These are phyloP conservation scores for Drosophila peninsularis DNA, from an alignment of 2,888 invertebrate genomes.

Conservation along the genomic window DNA sequence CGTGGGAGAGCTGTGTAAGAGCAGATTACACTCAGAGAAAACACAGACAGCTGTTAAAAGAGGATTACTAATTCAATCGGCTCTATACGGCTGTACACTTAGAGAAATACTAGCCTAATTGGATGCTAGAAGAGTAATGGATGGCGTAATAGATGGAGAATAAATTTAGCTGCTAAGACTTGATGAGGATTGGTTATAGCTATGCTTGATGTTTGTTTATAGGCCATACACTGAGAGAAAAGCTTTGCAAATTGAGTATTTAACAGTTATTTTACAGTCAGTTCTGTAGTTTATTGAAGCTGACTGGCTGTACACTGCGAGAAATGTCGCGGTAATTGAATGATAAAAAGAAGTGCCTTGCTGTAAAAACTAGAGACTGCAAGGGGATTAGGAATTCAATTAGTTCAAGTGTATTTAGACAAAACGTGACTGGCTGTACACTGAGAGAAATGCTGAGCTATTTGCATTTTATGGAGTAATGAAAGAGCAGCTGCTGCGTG, in stretches of 20 bases:
- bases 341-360: background rate
- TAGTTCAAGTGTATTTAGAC: background rate
- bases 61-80: background rate
- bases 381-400: background rate
- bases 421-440: conserved; percentile 1
- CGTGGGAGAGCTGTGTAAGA: background rate
- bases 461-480: background rate
- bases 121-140: too few relatives aligned
- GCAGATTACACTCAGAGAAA: background rate
- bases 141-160: too few relatives aligned
- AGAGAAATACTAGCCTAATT: background rate
- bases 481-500: background rate
- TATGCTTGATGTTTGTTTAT: too few relatives aligned
- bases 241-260: too few relatives aligned
- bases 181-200: too few relatives aligned
- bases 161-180: too few relatives aligned
- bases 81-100: background rate
- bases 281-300: background rate
- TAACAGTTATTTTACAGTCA: background rate
- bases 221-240: background rate
- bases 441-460: conserved; percentile 1
- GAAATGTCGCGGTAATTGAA: background rate
- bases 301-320: background rate
- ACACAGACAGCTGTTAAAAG: background rate
- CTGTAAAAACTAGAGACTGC: background rate